phyloP scores from a whole-genome alignment of 2,113 vertebrate species.

The Thermophis baileyi region DNA sequence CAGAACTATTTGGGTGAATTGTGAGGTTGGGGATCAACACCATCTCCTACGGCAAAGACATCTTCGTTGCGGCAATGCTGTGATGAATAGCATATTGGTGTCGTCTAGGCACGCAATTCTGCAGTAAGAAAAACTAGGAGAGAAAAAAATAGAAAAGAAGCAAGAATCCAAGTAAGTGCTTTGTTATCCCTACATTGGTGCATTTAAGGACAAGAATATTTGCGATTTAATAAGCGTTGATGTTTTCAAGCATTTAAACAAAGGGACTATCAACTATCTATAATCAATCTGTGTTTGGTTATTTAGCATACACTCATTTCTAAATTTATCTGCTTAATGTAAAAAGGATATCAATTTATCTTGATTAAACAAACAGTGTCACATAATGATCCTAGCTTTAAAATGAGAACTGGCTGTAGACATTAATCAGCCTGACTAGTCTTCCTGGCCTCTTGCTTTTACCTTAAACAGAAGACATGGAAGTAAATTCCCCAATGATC shows the following conservation, averaged over 20 bases:
- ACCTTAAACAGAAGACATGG: neutral
- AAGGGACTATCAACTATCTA: neutral
- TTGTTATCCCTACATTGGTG: neutral
- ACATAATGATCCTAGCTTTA: constrained; percentile 28
- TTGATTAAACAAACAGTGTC: constrained; percentile 38
- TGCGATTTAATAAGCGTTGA: neutral
- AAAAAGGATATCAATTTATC: constrained; percentile 30
- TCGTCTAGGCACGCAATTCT: no score
- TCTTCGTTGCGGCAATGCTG: neutral
- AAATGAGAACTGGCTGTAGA: constrained; percentile 6
- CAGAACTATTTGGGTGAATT: neutral
- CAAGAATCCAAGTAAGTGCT: neutral
- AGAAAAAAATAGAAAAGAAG: neutral
- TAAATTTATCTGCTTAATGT: constrained; percentile 25
- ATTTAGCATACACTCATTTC: constrained; percentile 6
- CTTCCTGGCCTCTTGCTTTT: constrained; percentile 13
- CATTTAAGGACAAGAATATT: neutral
- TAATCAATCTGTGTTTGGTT: constrained; percentile 3
- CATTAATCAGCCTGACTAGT: constrained; percentile 26
- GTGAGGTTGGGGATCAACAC: neutral
- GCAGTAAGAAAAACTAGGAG: neutral
- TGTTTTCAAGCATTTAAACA: constrained; percentile 1
- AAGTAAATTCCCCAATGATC: neutral
- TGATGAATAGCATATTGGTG: neutral
- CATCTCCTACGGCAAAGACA: neutral